phyloP scores from a whole-genome alignment of 2,888 invertebrate species.

The Ecdyonurus torrentis region DNA sequence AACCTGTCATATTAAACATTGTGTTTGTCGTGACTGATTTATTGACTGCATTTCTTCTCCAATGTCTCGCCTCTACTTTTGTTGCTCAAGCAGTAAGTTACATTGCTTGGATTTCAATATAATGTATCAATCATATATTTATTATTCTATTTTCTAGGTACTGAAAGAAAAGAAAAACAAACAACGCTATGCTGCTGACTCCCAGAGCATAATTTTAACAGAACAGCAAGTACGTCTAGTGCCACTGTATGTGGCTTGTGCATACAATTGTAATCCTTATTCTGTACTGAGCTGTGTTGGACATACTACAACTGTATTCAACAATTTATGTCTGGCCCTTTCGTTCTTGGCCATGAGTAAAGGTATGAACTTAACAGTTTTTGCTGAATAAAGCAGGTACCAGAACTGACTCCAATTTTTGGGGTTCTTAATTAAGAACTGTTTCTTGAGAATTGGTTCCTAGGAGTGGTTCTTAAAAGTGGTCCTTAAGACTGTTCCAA shows the following conservation, averaged over 20 bases:
- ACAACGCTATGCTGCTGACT: constrained; percentile 40
- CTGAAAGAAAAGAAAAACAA: constrained; percentile 30
- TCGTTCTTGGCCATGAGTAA: constrained; percentile 48
- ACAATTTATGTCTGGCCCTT: constrained; percentile 63
- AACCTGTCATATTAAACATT: constrained; percentile 34
- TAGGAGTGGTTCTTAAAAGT: no score
- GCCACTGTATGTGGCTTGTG: constrained; percentile 52
- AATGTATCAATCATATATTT: neutral
- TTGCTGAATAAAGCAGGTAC: no score
- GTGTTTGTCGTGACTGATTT: constrained; percentile 60
- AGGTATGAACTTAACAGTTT: no score
- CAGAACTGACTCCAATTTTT: no score
- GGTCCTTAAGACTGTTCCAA: no score
- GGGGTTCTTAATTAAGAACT: no score
- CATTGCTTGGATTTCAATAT: neutral
- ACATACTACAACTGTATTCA: constrained; percentile 76
- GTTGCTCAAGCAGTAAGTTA: neutral
- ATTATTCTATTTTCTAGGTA: neutral
- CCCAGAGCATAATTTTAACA: constrained; percentile 33
- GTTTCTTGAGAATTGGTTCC: no score
- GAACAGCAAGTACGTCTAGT: constrained; percentile 39
- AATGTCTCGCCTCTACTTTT: constrained; percentile 17
- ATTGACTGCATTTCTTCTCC: constrained; percentile 56
- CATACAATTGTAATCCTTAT: constrained; percentile 81
- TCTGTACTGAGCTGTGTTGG: constrained; percentile 73